A percentile compares a stretch with the other conserved stretches of the same genome.
phyloP scores from a whole-genome alignment of 2,888 invertebrate genomes.

The Ethmia dodecea region DNA sequence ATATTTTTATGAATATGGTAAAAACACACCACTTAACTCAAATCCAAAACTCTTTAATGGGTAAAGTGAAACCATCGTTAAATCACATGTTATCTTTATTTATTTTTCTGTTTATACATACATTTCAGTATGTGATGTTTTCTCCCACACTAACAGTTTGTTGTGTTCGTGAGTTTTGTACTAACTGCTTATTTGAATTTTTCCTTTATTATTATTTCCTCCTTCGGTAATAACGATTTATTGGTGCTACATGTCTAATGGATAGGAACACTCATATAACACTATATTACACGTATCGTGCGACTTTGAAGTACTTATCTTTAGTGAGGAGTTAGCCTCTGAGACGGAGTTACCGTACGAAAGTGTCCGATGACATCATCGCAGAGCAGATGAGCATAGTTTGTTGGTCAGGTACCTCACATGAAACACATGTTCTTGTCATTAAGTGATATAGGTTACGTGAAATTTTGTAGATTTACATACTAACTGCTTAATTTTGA shows the following conservation, averaged over 20 bases:
- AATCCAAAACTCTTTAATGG: too few relatives aligned
- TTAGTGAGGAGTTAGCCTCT: too few relatives aligned
- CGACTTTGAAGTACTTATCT: too few relatives aligned
- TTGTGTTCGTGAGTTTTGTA: constrained; percentile 49
- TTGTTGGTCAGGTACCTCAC: constrained; percentile 20
- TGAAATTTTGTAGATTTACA: constrained; percentile 6
- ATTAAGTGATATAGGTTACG: constrained; percentile 11
- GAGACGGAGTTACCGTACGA: too few relatives aligned
- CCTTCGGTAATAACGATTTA: constrained; percentile 47
- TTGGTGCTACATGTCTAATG: constrained; percentile 55
- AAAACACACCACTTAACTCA: too few relatives aligned
- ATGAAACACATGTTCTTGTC: constrained; percentile 10
- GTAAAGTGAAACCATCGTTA: constrained; percentile 30
- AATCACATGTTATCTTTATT: constrained; percentile 26
- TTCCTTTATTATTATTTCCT: constrained; percentile 35
- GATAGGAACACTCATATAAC: too few relatives aligned
- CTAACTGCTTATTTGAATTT: constrained; percentile 55
- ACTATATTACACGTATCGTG: too few relatives aligned
- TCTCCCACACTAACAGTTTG: constrained; percentile 50
- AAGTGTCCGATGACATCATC: too few relatives aligned
- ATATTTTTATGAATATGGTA: too few relatives aligned
- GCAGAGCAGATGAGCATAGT: too few relatives aligned
- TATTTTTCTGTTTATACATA: constrained; percentile 17
- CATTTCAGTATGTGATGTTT: constrained; percentile 31
- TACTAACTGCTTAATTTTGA: constrained; percentile 27